These are phyloP conservation scores for Solenopsis fugax DNA, from an alignment of 1,140 invertebrate genomes.

Conservation along the genomic window DNA sequence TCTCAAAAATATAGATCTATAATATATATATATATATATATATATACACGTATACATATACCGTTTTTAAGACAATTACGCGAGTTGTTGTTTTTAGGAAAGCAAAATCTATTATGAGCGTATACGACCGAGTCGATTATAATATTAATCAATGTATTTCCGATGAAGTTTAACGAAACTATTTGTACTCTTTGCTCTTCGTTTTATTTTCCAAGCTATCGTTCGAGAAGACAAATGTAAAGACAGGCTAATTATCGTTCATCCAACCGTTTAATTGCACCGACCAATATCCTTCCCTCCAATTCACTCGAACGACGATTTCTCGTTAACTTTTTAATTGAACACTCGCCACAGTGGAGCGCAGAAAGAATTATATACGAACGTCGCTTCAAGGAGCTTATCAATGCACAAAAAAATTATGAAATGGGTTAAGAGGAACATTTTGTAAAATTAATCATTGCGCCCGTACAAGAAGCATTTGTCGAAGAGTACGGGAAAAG, in stretches of 20 bases:
- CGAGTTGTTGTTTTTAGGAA: slow-evolving; percentile 45
- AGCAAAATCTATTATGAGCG: slow-evolving; percentile 40
- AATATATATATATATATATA: slow-evolving; percentile 22
- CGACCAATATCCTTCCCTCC: slow-evolving; percentile 28
- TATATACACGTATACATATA: slow-evolving; percentile 28
- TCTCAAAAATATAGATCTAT: neutral
- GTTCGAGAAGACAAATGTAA: slow-evolving; percentile 31
- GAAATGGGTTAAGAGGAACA: slow-evolving; percentile 32
- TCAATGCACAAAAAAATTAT: slow-evolving; percentile 54
- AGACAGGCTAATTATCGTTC: slow-evolving; percentile 39
- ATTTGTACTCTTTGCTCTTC: neutral
- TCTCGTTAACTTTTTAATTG: slow-evolving; percentile 47
- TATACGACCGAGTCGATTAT: slow-evolving; percentile 37
- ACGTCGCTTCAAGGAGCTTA: slow-evolving; percentile 52
- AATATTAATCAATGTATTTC: slow-evolving; percentile 46
- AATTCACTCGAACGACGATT: slow-evolving; percentile 40
- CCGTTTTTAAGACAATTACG: slow-evolving; percentile 38
- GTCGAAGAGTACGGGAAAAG: slow-evolving; percentile 25
- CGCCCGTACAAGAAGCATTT: slow-evolving; percentile 43
- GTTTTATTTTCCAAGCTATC: slow-evolving; percentile 27
- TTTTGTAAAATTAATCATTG: slow-evolving; percentile 55
- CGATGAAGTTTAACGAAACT: neutral
- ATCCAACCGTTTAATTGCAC: slow-evolving; percentile 35
- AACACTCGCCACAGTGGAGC: slow-evolving; percentile 20
- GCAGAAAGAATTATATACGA: slow-evolving; percentile 41